Percentiles rank a stretch among this genome's conserved stretches.
Evolutionary conservation across 2,888 invertebrate genomes (phyloP).

Genomic region (Ochropleura plecta): DNA sequence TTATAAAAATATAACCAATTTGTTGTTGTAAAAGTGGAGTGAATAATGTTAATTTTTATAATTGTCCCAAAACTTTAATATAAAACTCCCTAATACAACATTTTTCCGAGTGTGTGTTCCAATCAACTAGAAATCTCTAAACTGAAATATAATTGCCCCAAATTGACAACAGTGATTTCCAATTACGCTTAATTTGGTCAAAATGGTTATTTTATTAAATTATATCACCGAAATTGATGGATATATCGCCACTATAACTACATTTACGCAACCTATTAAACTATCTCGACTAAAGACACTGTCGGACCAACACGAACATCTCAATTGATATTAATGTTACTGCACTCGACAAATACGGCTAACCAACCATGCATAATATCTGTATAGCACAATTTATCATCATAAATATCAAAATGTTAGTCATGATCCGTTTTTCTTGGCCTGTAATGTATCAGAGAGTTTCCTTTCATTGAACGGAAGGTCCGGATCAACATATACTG

Average conservation of each 20-base stretch:
- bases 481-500: slow-evolving; percentile 31
- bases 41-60: neutral
- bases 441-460: slow-evolving; percentile 16
- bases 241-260: slow-evolving; percentile 10
- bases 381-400: slow-evolving; percentile 61
- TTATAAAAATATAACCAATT: neutral
- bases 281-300: slow-evolving; percentile 32
- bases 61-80: neutral
- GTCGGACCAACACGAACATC: slow-evolving; percentile 36
- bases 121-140: neutral
- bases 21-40: neutral
- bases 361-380: slow-evolving; percentile 58
- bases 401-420: slow-evolving; percentile 36
- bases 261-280: slow-evolving; percentile 21
- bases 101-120: too few relatives aligned
- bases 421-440: slow-evolving; percentile 38
- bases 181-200: neutral
- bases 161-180: slow-evolving; percentile 3
- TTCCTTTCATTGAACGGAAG: neutral
- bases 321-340: slow-evolving; percentile 74
- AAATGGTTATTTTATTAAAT: slow-evolving; percentile 41
- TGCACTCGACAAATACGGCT: slow-evolving; percentile 53
- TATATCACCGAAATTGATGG: slow-evolving; percentile 33
- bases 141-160: neutral
- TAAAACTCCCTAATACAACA: neutral